Percentiles rank a stretch among this genome's conserved stretches.
These are phyloP conservation scores for Cheirogaleus major DNA, from an alignment of 2,797 vertebrate species.

Conservation along the genomic window DNA sequence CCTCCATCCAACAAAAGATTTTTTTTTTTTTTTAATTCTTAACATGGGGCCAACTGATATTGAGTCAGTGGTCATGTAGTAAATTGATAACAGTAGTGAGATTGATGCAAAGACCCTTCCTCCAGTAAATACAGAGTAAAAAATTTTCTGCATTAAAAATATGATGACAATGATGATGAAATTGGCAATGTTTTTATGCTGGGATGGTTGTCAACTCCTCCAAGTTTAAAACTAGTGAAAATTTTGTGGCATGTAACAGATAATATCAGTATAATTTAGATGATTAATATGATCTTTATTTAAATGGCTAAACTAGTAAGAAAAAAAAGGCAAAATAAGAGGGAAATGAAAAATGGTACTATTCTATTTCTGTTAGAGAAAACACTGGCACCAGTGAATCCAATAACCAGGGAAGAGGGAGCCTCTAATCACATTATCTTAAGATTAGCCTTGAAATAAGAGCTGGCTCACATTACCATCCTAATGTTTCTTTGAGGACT, in stretches of 20 bases:
- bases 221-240: neutral
- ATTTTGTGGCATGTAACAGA: neutral
- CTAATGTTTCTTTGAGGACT: neutral
- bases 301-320: neutral
- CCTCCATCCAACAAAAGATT: too few relatives aligned
- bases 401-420: neutral
- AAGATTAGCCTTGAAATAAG: neutral
- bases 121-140: neutral
- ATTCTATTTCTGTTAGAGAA: neutral
- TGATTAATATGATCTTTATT: neutral
- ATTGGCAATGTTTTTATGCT: neutral
- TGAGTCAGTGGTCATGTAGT: neutral
- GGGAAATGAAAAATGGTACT: neutral
- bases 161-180: neutral
- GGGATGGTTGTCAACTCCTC: neutral
- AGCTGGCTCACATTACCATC: neutral
- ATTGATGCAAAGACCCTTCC: neutral
- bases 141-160: neutral
- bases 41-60: neutral
- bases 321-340: conserved; percentile 4
- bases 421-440: neutral
- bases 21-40: neutral
- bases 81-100: neutral
- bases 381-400: neutral
- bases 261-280: neutral